phyloP scores from a whole-genome alignment of 2,797 vertebrate species.

The Gambelia wislizenii region DNA sequence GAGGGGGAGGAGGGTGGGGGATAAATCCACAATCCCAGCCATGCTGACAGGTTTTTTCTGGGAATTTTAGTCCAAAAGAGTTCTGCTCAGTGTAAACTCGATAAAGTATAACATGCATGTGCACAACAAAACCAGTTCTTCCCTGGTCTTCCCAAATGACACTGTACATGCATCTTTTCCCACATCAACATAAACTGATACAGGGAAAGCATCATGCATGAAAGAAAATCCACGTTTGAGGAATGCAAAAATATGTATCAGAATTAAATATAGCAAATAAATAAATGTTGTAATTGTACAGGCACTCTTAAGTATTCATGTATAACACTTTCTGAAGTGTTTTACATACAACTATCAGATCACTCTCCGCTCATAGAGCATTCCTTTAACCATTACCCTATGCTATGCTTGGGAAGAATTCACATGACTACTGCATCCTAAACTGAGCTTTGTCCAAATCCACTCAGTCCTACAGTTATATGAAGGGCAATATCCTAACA shows the following conservation, averaged over 20 bases:
- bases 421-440: background rate
- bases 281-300: background rate
- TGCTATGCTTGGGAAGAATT: background rate
- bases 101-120: background rate
- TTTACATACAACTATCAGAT: background rate
- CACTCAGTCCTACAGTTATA: background rate
- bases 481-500: too few relatives aligned
- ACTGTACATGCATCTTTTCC: background rate
- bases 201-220: background rate
- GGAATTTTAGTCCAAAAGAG: too few relatives aligned
- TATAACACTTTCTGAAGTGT: background rate
- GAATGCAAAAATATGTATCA: background rate
- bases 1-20: too few relatives aligned
- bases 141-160: background rate
- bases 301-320: too few relatives aligned
- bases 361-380: background rate
- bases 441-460: background rate
- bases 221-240: background rate
- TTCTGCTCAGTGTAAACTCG: too few relatives aligned
- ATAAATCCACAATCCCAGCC: too few relatives aligned
- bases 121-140: background rate
- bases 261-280: background rate
- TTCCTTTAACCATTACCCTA: background rate
- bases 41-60: too few relatives aligned
- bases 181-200: background rate